Percentiles rank a stretch among this genome's conserved stretches.
Conservation (phyloP, 2,888 invertebrate species). For the Aromia moschata region DNA sequence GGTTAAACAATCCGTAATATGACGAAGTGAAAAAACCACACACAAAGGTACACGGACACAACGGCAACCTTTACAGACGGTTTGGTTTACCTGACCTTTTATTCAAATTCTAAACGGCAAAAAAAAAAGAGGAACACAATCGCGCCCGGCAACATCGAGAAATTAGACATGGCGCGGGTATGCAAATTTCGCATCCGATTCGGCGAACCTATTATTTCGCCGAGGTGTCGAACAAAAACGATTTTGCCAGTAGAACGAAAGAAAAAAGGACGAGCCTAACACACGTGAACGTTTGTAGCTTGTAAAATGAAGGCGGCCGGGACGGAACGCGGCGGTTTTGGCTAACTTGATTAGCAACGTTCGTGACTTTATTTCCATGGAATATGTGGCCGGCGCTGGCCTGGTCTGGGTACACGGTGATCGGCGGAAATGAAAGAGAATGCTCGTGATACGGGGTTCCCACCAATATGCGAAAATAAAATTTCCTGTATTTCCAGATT, state of each 20-base stretch:
- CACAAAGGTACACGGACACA: too few species aligned
- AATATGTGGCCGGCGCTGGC: not conserved
- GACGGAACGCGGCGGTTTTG: slow-evolving; percentile 6
- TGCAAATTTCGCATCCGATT: slow-evolving; percentile 25
- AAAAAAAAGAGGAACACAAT: slow-evolving; percentile 1
- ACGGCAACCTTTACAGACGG: too few species aligned
- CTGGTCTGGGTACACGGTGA: too few species aligned
- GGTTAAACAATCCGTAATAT: not conserved
- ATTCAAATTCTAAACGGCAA: slow-evolving; percentile 14
- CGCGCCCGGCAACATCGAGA: slow-evolving; percentile 2
- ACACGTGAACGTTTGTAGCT: slow-evolving; percentile 23
- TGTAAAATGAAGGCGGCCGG: slow-evolving; percentile 22
- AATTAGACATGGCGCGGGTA: slow-evolving; percentile 26
- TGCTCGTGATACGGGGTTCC: too few species aligned
- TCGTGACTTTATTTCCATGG: slow-evolving; percentile 22
- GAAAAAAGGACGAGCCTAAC: slow-evolving; percentile 14
- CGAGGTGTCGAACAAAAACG: slow-evolving; percentile 24
- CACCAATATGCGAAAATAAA: too few species aligned
- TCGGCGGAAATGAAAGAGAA: too few species aligned
- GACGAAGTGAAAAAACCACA: not conserved
- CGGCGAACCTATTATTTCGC: slow-evolving; percentile 23
- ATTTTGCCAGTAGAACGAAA: slow-evolving; percentile 5
- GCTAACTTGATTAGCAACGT: slow-evolving; percentile 26
- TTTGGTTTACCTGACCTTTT: not conserved
- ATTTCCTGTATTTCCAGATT: too few species aligned